Conservation (phyloP, 30 jellyfish, hydroid and myxozoan genomes). For the Aurelia aurita region DNA sequence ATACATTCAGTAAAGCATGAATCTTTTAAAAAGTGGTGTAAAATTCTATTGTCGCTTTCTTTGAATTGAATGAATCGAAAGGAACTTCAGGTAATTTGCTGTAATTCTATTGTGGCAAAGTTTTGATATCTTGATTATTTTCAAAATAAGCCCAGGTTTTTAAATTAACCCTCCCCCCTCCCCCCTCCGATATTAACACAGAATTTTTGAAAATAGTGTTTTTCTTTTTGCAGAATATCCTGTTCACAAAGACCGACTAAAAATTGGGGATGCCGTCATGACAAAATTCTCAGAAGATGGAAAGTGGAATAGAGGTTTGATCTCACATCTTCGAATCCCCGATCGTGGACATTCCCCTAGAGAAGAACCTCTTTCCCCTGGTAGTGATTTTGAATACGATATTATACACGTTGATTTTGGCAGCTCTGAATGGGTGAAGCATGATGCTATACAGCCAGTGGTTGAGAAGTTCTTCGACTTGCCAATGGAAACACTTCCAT, state of each 20-base stretch:
- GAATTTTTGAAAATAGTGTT: too few relatives aligned
- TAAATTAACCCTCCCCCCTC: too few relatives aligned
- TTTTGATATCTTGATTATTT: too few relatives aligned
- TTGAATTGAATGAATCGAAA: too few relatives aligned
- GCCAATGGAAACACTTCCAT: constrained; percentile 91
- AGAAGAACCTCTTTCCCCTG: constrained; percentile 12
- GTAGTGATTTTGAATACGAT: constrained; percentile 40
- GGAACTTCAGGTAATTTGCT: too few relatives aligned
- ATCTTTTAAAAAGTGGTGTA: too few relatives aligned
- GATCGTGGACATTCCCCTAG: constrained; percentile 14
- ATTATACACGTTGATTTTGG: constrained; percentile 94
- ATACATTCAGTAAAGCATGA: too few relatives aligned
- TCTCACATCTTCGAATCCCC: constrained; percentile 38
- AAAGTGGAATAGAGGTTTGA: constrained; percentile 87
- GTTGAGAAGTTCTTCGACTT: constrained; percentile 80
- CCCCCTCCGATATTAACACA: too few relatives aligned
- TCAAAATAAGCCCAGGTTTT: too few relatives aligned
- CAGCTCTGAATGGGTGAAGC: constrained; percentile 79
- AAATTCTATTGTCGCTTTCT: too few relatives aligned
- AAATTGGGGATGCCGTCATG: constrained; percentile 79
- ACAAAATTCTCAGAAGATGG: constrained; percentile 78
- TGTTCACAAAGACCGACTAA: constrained; percentile 34
- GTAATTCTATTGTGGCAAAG: too few relatives aligned
- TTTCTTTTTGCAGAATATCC: constrained; percentile 17
- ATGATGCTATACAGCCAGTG: constrained; percentile 71